Percentiles rank a stretch among this genome's conserved stretches.
phyloP scores from a whole-genome alignment of 1,140 invertebrate species.

The Geopemphigus sp. region DNA sequence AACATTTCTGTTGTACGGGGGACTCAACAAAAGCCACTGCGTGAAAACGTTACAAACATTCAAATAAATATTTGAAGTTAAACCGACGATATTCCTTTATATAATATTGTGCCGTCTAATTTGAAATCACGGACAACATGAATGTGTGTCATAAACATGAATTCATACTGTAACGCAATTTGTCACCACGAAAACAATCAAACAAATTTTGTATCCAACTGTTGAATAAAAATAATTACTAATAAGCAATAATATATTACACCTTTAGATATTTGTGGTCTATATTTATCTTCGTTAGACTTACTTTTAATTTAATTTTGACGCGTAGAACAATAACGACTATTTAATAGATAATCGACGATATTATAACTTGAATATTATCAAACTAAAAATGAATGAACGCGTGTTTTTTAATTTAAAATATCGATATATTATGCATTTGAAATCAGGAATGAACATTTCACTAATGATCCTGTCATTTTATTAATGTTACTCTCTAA shows the following conservation, averaged over 20 bases:
- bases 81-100: not conserved
- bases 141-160: constrained; percentile 12
- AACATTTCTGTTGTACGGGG: constrained; percentile 8
- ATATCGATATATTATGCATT: too few relatives aligned
- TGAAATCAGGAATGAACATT: too few relatives aligned
- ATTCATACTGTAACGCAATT: not conserved
- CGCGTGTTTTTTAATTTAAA: too few relatives aligned
- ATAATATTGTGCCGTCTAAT: constrained; percentile 6
- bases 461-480: too few relatives aligned
- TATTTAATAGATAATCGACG: too few relatives aligned
- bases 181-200: not conserved
- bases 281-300: too few relatives aligned
- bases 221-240: not conserved
- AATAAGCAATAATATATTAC: not conserved
- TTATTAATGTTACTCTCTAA: not conserved
- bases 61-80: constrained; percentile 13
- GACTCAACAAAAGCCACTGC: constrained; percentile 15
- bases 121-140: constrained; percentile 4
- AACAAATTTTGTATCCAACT: not conserved
- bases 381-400: too few relatives aligned
- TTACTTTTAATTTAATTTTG: too few relatives aligned
- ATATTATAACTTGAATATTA: too few relatives aligned
- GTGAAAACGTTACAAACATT: constrained; percentile 18
- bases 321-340: too few relatives aligned
- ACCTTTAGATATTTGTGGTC: too few relatives aligned